These are phyloP conservation scores for Trilocha varians DNA, from an alignment of 2,888 invertebrate species.

Conservation along the genomic window DNA sequence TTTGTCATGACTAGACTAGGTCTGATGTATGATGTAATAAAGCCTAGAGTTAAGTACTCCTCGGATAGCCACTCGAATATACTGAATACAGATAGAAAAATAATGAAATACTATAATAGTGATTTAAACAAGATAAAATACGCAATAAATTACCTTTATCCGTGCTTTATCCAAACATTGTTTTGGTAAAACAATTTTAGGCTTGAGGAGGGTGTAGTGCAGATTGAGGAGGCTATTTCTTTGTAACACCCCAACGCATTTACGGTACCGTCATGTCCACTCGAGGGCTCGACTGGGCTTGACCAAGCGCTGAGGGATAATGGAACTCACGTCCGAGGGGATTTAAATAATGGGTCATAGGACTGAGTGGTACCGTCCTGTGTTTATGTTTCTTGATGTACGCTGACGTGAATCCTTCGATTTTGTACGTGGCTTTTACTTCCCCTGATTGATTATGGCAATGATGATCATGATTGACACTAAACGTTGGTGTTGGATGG, in stretches of 20 bases:
- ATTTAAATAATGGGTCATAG: slow-evolving; percentile 57
- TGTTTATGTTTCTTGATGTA: slow-evolving; percentile 34
- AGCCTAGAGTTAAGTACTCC: no score
- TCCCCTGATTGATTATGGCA: no score
- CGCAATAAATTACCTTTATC: background rate
- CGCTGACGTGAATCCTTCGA: slow-evolving; percentile 24
- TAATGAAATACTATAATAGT: no score
- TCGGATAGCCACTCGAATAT: no score
- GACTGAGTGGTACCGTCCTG: slow-evolving; percentile 4
- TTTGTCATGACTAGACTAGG: no score
- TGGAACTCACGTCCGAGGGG: slow-evolving; percentile 52
- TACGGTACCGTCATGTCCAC: slow-evolving; percentile 37
- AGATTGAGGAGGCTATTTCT: slow-evolving; percentile 24
- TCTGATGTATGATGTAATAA: no score
- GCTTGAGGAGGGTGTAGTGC: slow-evolving; percentile 9
- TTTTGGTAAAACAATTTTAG: background rate
- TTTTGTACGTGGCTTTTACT: no score
- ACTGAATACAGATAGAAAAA: no score
- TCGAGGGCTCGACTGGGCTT: slow-evolving; percentile 31
- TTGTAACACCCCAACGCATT: slow-evolving; percentile 35
- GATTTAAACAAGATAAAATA: background rate
- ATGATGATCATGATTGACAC: no score
- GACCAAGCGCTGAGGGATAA: slow-evolving; percentile 37
- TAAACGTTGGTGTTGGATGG: no score
- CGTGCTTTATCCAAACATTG: background rate